Evolutionary conservation across 2,113 vertebrate genomes (phyloP).

Genomic region (Ptyas mucosa): DNA sequence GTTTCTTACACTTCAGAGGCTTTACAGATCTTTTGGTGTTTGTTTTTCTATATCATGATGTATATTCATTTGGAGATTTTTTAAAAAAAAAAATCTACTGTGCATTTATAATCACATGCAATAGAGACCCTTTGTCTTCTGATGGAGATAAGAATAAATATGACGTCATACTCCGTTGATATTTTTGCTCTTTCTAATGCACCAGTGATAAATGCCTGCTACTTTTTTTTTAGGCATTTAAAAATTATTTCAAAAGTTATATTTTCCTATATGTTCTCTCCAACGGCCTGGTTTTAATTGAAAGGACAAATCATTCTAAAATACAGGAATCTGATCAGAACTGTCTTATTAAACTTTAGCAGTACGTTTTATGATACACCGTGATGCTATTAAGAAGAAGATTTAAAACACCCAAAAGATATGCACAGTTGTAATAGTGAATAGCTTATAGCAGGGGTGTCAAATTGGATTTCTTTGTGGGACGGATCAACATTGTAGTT

Average conservation of each 20-base stretch:
- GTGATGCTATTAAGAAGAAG: not conserved
- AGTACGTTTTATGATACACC: not conserved
- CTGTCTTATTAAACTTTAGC: not conserved
- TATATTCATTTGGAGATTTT: not conserved
- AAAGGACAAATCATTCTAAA: slow-evolving; percentile 7
- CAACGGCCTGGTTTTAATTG: not conserved
- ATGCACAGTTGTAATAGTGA: not conserved
- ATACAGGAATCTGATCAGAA: slow-evolving; percentile 9
- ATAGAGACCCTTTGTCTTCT: not conserved
- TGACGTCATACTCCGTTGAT: slow-evolving; percentile 12
- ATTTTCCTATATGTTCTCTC: not conserved
- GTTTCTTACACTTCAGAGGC: not conserved
- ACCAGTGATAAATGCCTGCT: slow-evolving; percentile 15
- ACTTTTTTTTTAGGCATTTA: slow-evolving; percentile 18
- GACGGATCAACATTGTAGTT: too few species aligned
- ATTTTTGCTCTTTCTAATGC: slow-evolving; percentile 25
- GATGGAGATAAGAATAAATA: slow-evolving; percentile 29
- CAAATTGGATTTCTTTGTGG: too few species aligned
- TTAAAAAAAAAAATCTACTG: not conserved
- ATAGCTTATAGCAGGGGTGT: not conserved
- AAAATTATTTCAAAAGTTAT: slow-evolving; percentile 1
- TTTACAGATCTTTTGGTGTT: not conserved
- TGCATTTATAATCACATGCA: not conserved
- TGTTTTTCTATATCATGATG: not conserved
- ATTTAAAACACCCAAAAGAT: not conserved